These are phyloP conservation scores for Xestia sexstrigata DNA, from an alignment of 2,888 invertebrate genomes.

Conservation along the genomic window DNA sequence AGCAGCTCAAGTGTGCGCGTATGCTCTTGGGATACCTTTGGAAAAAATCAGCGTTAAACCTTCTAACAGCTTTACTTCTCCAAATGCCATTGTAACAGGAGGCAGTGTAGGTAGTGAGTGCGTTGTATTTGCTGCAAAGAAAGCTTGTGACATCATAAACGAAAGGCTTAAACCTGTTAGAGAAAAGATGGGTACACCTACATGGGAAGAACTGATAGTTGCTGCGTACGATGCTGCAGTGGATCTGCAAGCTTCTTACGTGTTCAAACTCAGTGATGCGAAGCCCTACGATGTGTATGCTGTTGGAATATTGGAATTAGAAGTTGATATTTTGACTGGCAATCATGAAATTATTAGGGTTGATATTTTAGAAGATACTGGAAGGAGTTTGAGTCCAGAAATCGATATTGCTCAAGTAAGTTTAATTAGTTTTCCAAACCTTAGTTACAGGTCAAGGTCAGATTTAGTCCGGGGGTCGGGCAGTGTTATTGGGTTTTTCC, in stretches of 20 bases:
- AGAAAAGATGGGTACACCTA: slow-evolving; percentile 86
- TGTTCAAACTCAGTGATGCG: slow-evolving; percentile 86
- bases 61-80: slow-evolving; percentile 90
- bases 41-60: slow-evolving; percentile 92
- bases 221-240: slow-evolving; percentile 89
- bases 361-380: slow-evolving; percentile 94
- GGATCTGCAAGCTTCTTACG: slow-evolving; percentile 91
- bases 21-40: slow-evolving; percentile 92
- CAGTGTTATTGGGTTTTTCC: neutral
- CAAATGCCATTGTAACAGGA: slow-evolving; percentile 92
- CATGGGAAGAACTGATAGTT: slow-evolving; percentile 91
- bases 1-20: slow-evolving; percentile 94
- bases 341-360: slow-evolving; percentile 92
- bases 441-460: neutral
- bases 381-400: slow-evolving; percentile 93
- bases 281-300: slow-evolving; percentile 92
- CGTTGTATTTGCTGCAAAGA: slow-evolving; percentile 89
- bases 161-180: slow-evolving; percentile 91
- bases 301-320: slow-evolving; percentile 92
- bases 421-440: neutral
- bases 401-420: slow-evolving; percentile 93
- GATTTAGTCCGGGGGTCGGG: neutral
- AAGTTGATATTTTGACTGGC: slow-evolving; percentile 95
- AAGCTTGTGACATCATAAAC: slow-evolving; percentile 92
- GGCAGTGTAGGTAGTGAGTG: slow-evolving; percentile 93